Base-by-base conservation (phyloP, 2,888 invertebrate genomes). In the Ashinkailepas kermadecensis region DNA sequence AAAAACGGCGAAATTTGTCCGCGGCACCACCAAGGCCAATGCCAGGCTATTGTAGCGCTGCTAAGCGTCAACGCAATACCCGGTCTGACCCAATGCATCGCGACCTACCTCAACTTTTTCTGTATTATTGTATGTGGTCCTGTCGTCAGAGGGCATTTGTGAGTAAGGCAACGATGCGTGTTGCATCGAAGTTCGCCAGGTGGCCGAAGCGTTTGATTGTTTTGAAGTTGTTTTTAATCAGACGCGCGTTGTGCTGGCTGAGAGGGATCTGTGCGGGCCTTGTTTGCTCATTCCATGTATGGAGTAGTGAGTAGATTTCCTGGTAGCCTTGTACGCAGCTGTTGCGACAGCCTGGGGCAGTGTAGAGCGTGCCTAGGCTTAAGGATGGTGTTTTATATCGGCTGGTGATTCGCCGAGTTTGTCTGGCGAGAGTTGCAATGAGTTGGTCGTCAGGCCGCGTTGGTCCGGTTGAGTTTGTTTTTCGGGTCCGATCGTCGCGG, bases 251-350 rank as follows among this genome's bases (percentile, higher is more conserved):
- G 18, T 18, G 18, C 18, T 54, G 74, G 56, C 39, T 56, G 74
- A 11, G 9, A 21, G 54, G 21, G 74, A 74, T 21, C 56, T 74
- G 54, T 9, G 54, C 21, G 74, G 9, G 74, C 74, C 21, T 18
- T 54, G 56, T 21, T 21, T 54, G 54, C 74, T 54, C 74, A 74
- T 74, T 74, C 74, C 74, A 56, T 74, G 74, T 74, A 21, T 56
- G 74, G 56, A 54, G 74, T 74, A 74, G 74, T 74, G 74, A 21
- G 56, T 74, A 74, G 74, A 54, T 74, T 74, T 70, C 21, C 21
- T 56, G 56, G 21, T 74, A 56, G 54, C 21, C 21, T n/a, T 65
- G 65, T 65, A 65, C 65, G 65, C n/a, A 23, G 23, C n/a, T 23
- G 65, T 9, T 23, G 62, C 62, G 15, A 12, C 1, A 62, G 62